These are phyloP conservation scores for Daubentonia madagascariensis DNA, from an alignment of 2,113 vertebrate genomes.

Conservation along the genomic window DNA sequence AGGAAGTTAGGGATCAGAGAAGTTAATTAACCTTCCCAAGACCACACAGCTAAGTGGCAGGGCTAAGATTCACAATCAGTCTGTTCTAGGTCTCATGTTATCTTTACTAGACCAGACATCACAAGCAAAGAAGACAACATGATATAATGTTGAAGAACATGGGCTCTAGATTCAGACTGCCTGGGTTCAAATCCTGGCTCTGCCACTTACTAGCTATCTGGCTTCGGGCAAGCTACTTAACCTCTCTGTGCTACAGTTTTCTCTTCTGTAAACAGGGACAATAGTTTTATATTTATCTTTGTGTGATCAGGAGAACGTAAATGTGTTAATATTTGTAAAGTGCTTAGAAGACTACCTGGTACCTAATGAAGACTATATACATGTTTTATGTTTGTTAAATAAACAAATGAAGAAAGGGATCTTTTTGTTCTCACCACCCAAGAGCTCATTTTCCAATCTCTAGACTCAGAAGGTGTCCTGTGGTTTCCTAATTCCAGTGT, in stretches of 20 bases:
- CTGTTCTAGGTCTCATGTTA: background rate
- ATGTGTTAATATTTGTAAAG: background rate
- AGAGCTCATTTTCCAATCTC: background rate
- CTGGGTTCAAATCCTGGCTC: background rate
- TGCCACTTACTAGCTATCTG: background rate
- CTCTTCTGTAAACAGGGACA: background rate
- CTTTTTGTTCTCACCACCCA: background rate
- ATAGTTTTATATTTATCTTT: background rate
- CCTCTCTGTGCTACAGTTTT: background rate
- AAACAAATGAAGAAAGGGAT: background rate
- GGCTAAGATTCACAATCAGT: background rate
- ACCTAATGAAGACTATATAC: background rate
- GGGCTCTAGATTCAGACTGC: background rate
- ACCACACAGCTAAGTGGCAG: background rate
- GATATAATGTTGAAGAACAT: background rate
- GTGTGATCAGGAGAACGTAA: background rate
- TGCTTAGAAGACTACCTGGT: background rate
- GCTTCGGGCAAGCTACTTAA: background rate
- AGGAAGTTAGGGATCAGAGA: background rate
- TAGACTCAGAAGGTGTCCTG: background rate
- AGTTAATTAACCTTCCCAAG: background rate
- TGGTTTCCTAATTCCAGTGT: background rate
- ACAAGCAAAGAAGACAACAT: background rate
- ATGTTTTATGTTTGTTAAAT: background rate
- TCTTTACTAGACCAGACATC: background rate